Conservation (phyloP, 2,797 vertebrate genomes). For the Calcarius lapponicus region DNA sequence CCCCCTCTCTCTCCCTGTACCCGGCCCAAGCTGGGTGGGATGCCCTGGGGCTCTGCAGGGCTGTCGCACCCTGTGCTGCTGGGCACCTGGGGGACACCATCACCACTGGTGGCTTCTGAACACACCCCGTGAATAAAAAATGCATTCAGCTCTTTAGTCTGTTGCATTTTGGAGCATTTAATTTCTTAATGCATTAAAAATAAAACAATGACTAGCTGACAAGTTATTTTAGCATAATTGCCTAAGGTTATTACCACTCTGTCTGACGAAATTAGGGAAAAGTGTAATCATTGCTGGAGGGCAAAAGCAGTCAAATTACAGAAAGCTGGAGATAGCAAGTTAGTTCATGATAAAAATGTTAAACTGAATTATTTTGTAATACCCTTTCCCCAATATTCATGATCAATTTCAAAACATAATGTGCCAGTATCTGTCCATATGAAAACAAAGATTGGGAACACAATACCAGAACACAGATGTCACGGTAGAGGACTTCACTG, state of each 20-base stretch:
- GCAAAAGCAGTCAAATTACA: conserved; percentile 6
- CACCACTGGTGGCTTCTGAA: not conserved
- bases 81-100: rapidly evolving
- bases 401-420: not conserved
- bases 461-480: not conserved
- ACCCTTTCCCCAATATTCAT: not conserved
- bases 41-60: no score
- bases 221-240: conserved; percentile 41
- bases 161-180: not conserved
- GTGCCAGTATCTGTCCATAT: not conserved
- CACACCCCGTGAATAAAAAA: not conserved
- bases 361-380: conserved; percentile 6
- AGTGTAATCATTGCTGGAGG: conserved; percentile 13
- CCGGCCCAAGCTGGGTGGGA: rapidly evolving
- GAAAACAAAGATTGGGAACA: not conserved
- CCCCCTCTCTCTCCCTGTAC: no score
- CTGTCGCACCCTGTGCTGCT: rapidly evolving
- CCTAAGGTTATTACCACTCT: not conserved
- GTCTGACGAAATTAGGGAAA: conserved; percentile 44
- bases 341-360: conserved; percentile 10
- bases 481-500: not conserved
- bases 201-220: conserved; percentile 38
- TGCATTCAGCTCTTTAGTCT: not conserved
- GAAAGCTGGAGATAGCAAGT: not conserved
- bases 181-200: conserved; percentile 26